Evolutionary conservation across 2,888 invertebrate genomes (phyloP), one percentile per base, ranked within the genome.

Genomic region (Exocentrus adspersus): DNA sequence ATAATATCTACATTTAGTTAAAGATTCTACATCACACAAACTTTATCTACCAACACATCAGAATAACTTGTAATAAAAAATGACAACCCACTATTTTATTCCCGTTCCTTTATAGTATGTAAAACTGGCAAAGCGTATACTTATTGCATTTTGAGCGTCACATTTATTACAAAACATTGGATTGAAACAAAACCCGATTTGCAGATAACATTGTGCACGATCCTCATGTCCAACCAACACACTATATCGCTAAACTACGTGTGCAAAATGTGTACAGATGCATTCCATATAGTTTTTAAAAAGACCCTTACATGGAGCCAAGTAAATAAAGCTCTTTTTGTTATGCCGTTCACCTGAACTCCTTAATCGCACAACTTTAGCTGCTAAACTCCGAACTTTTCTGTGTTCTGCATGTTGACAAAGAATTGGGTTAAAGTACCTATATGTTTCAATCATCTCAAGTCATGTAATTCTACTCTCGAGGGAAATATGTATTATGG

Each of bases 321-420:
- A 68, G 74, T 80, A 81, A 67, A 80, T 73, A 76, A 81, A 80
- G 72, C 76, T 79, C 76, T 81, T 82, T 80, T 80, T 79, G 75
- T 78, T 80, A 73, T 80, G 81, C 14, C 81, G 78, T 68, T 82
- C 82, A 69, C 76, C 75, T 54, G 76, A 75, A 70, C 78, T 78
- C 72, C 82, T 76, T 67, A 82, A 77, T 67, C 81, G 71, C 68
- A 81, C 76, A 62, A 81, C 76, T 76, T 80, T 82, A 62, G 77
- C 75, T 30, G 77, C 74, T 70, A 79, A 74, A 72, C 79, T 79
- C 70, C 79, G 73, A 59, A 68, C 67, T 67, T 75, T 75, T 70
- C 75, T 69, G 62, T 60, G 65, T 58, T 72, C 75, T 75, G 70
- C 64, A 60, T 57, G 59, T 62, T 62, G 43, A 62, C 59, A 53